phyloP scores from a whole-genome alignment of 2,113 vertebrate genomes.

The Chamaetylas fuelleborni region DNA sequence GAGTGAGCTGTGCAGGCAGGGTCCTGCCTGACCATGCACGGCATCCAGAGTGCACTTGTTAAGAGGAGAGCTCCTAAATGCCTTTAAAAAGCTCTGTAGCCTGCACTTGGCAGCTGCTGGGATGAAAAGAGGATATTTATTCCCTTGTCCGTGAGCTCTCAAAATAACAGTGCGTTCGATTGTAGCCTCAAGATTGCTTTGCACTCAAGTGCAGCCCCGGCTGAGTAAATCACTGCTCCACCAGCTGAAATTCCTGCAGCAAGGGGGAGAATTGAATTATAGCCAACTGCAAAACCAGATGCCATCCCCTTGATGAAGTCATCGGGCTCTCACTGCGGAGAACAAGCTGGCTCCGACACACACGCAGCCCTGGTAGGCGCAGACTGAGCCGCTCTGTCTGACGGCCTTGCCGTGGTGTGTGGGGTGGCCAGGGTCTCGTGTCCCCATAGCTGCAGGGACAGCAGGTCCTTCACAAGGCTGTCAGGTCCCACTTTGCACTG shows the following conservation, averaged over 20 bases:
- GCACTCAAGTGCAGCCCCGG: background rate
- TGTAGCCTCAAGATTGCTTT: slow-evolving; percentile 35
- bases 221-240: slow-evolving; percentile 17
- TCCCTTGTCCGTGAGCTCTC: slow-evolving; percentile 19
- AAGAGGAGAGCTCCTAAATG: slow-evolving; percentile 21
- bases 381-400: slow-evolving; percentile 36
- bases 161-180: slow-evolving; percentile 36
- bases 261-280: slow-evolving; percentile 46
- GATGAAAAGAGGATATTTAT: slow-evolving; percentile 58
- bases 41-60: background rate
- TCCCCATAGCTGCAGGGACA: background rate
- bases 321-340: background rate
- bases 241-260: slow-evolving; percentile 45
- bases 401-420: accelerated
- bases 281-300: slow-evolving; percentile 46
- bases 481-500: background rate
- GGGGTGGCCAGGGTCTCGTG: background rate
- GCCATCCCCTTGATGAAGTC: slow-evolving; percentile 61
- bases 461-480: background rate
- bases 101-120: slow-evolving; percentile 50
- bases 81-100: slow-evolving; percentile 54
- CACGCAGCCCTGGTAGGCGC: slow-evolving; percentile 3
- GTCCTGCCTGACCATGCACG: background rate
- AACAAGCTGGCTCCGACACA: slow-evolving; percentile 27
- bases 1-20: background rate